Conservation (phyloP, 2,888 invertebrate species). For the Lepetodrilus schrolli region DNA sequence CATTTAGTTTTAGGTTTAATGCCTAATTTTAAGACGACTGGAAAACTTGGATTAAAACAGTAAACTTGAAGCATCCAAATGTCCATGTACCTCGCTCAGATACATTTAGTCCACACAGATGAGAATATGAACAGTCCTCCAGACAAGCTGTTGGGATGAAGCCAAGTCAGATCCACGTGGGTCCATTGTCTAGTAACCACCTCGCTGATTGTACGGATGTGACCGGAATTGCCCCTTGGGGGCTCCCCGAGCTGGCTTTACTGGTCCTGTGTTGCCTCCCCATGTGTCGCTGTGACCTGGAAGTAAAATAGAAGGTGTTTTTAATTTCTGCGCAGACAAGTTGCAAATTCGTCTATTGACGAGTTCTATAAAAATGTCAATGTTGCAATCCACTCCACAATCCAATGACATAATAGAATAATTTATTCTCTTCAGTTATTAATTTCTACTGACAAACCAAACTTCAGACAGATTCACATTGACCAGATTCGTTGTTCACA, state of each 20-base stretch:
- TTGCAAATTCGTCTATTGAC: too few species aligned
- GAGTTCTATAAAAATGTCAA: too few species aligned
- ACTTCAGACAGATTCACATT: too few species aligned
- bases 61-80: constrained; percentile 8
- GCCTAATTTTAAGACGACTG: neutral
- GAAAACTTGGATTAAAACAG: neutral
- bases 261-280: constrained; percentile 33
- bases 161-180: neutral
- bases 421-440: too few species aligned
- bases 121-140: neutral
- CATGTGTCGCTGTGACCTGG: constrained; percentile 35
- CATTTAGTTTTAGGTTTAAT: too few species aligned
- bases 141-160: neutral
- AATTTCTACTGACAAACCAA: too few species aligned
- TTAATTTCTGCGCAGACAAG: too few species aligned
- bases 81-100: constrained; percentile 21
- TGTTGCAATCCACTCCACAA: too few species aligned
- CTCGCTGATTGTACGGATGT: constrained; percentile 39
- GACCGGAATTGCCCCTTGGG: constrained; percentile 38
- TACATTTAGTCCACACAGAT: constrained; percentile 13
- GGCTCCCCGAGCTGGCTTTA: constrained; percentile 37
- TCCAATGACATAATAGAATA: too few species aligned
- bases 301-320: too few species aligned
- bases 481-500: too few species aligned
- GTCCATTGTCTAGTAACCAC: constrained; percentile 31